Percentiles rank a stretch among this genome's conserved stretches.
Evolutionary conservation across 2,113 vertebrate species (phyloP).

Genomic region (Riparia riparia): DNA sequence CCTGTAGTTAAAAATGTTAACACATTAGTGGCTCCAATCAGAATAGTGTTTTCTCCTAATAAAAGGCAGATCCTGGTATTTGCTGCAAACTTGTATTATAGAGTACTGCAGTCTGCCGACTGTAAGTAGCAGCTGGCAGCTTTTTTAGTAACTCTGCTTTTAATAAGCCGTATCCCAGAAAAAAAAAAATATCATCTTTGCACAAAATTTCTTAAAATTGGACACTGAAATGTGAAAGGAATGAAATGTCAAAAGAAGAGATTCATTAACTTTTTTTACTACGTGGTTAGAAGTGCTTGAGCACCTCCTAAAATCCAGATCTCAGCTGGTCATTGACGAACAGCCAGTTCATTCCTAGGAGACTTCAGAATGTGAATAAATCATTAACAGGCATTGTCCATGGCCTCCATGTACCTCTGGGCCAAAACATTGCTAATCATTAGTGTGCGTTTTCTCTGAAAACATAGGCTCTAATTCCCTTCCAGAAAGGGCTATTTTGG

Average conservation of each 20-base stretch:
- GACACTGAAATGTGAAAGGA: neutral
- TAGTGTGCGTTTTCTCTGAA: neutral
- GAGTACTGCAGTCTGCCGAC: neutral
- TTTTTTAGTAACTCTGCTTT: neutral
- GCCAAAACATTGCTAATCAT: neutral
- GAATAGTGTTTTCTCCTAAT: neutral
- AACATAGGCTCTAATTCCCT: neutral
- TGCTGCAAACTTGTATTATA: neutral
- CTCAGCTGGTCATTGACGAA: neutral
- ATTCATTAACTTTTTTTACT: neutral
- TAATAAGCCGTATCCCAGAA: neutral
- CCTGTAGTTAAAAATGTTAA: neutral
- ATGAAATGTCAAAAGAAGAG: neutral
- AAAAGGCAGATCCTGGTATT: neutral
- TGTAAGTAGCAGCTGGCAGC: neutral
- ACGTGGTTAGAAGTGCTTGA: neutral
- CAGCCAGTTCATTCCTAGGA: neutral
- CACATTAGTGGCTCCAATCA: neutral
- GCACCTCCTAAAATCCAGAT: neutral
- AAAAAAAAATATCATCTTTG: neutral
- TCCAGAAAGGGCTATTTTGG: neutral
- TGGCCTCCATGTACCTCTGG: neutral
- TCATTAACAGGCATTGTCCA: neutral
- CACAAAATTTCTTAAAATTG: neutral
- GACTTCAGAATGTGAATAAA: neutral